Base-by-base conservation (phyloP, 2,888 invertebrate species). In the Stratiomys singularior region DNA sequence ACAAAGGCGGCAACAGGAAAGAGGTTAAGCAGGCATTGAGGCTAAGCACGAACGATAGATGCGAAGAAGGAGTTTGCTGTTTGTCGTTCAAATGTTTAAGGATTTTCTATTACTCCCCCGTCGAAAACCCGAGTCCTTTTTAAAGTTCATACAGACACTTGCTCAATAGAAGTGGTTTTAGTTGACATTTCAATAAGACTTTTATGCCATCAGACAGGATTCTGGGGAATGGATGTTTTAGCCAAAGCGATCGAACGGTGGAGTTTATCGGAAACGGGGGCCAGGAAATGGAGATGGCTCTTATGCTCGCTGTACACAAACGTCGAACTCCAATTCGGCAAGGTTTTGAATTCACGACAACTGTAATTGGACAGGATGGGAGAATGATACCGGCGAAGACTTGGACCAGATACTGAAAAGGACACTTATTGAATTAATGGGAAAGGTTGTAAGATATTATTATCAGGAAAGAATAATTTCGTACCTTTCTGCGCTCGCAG, bases 71-170 rank as follows among this genome's bases (percentile, higher is more conserved):
- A 69, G 69, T 71, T 28, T 74, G 76, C 74, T 74, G 77, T 77
- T 79, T 79, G 79, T 69, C 76, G 76, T 77, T 79, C 64, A 71
- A 30, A 74, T 74, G 37, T 21, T 74, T 74, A 58, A 74, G 74
- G 74, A 60, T 74, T 76, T 79, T 78, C 77, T 76, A 77, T 79
- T 78, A 79, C 76, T 78, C 30, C 69, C 56, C 69, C 76, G 60
- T 67, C 77, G 76, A 58, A 76, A 71, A 78, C 67, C 77, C 37
- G 76, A 79, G 77, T 79, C 71, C 52, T 76, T 78, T 79, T 79
- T 78, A 79, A 79, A 78, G 64, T 79, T 76, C 76, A 69, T 76
- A 78, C 69, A 60, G 66, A 76, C 79, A 78, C 79, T 79, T 76
- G 76, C 64, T 78, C 76, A 25, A 21, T 74, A 15, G 60, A 74